Conservation (phyloP, 2,113 vertebrate genomes). For the Fregata magnificens region DNA sequence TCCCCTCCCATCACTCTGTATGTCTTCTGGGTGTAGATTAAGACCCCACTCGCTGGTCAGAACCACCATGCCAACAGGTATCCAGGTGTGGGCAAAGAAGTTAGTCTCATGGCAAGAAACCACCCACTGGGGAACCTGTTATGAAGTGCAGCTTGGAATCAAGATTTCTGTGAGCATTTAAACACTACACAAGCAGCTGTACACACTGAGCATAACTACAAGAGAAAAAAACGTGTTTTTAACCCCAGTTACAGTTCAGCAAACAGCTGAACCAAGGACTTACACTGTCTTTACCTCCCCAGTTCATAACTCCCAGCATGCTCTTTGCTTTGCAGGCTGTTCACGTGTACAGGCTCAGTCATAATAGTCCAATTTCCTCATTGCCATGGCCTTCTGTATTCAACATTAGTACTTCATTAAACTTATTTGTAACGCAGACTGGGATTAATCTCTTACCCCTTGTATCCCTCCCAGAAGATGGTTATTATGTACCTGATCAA, state of each 20-base stretch:
- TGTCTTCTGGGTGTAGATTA: neutral
- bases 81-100: neutral
- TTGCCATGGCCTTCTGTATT: neutral
- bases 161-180: neutral
- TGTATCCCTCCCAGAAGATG: neutral
- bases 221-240: neutral
- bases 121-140: neutral
- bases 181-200: neutral
- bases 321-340: neutral
- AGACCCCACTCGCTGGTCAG: neutral
- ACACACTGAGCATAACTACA: neutral
- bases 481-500: neutral
- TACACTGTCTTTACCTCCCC: neutral
- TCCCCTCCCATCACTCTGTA: neutral
- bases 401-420: slow-evolving; percentile 6
- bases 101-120: neutral
- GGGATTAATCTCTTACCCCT: neutral
- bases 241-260: neutral
- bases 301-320: neutral
- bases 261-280: neutral
- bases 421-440: neutral
- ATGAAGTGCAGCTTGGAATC: neutral
- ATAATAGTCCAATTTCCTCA: neutral
- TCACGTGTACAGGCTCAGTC: neutral
- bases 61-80: neutral